Conservation (phyloP, 2,797 vertebrate genomes). For the Aphelocoma californica region DNA sequence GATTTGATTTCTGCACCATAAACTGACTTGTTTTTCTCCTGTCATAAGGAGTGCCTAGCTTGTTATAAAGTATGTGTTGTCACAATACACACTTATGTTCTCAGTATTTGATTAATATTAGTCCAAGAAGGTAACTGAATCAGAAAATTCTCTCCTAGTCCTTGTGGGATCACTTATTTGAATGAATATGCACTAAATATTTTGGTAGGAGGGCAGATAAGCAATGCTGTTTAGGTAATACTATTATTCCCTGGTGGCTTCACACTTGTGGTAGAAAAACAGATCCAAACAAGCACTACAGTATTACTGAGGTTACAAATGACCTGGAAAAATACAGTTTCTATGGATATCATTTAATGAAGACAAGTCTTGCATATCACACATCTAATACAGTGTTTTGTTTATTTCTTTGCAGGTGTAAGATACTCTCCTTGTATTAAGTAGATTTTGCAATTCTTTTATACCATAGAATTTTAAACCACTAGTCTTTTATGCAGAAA, state of each 20-base stretch:
- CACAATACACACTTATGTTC: not conserved
- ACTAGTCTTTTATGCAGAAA: not conserved
- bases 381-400: not conserved
- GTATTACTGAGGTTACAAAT: slow-evolving; percentile 33
- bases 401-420: not conserved
- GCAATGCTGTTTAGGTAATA: slow-evolving; percentile 23
- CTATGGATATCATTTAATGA: slow-evolving; percentile 55
- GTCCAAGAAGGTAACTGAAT: slow-evolving; percentile 21
- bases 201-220: slow-evolving; percentile 39
- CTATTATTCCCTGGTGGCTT: slow-evolving; percentile 49
- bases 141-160: not conserved
- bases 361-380: not conserved
- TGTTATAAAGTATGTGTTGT: slow-evolving; percentile 3
- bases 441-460: not conserved
- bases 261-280: slow-evolving; percentile 59
- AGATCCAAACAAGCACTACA: slow-evolving; percentile 44
- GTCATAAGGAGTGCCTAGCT: not conserved
- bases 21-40: slow-evolving; percentile 26
- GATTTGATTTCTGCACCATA: not conserved
- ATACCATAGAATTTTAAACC: not conserved
- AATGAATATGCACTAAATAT: slow-evolving; percentile 17
- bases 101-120: slow-evolving; percentile 28
- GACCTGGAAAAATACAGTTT: slow-evolving; percentile 62
- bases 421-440: not conserved
- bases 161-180: not conserved